Percentiles rank a stretch among this genome's conserved stretches.
These are phyloP conservation scores for Ophioderma brevispina DNA, from an alignment of 35 echinoderm and acorn worm genomes.

Conservation along the genomic window DNA sequence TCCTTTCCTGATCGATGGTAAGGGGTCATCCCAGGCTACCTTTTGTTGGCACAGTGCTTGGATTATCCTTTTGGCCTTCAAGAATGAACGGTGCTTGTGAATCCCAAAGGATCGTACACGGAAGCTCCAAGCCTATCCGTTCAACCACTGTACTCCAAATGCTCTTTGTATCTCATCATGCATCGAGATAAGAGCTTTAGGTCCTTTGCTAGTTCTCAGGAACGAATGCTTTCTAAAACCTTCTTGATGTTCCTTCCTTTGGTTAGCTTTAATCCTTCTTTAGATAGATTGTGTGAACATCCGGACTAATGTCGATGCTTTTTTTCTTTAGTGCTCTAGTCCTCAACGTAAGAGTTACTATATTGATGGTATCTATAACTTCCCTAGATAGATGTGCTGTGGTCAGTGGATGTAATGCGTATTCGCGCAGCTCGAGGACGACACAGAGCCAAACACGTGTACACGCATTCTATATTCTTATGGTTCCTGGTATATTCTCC, in stretches of 20 bases:
- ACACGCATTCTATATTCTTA: conserved; percentile 55
- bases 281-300: conserved; percentile 23
- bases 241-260: conserved; percentile 57
- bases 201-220: conserved; percentile 34
- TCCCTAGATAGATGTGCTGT: background rate
- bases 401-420: conserved; percentile 48
- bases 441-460: conserved; percentile 75
- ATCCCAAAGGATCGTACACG: conserved; percentile 70
- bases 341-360: conserved; percentile 53
- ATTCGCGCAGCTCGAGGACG: conserved; percentile 70
- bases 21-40: conserved; percentile 49
- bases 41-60: too few species aligned
- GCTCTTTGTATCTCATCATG: conserved; percentile 40
- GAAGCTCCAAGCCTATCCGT: conserved; percentile 34
- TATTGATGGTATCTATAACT: background rate
- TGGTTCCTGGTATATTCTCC: conserved; percentile 42
- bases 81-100: conserved; percentile 53
- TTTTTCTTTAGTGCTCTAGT: conserved; percentile 2
- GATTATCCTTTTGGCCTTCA: conserved; percentile 48
- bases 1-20: background rate
- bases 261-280: conserved; percentile 43
- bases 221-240: conserved; percentile 32
- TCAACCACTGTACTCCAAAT: conserved; percentile 36
- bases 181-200: conserved; percentile 13
- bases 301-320: background rate